phyloP scores from a whole-genome alignment of 2,797 vertebrate genomes.

The Sternarchorhynchus goeldii region DNA sequence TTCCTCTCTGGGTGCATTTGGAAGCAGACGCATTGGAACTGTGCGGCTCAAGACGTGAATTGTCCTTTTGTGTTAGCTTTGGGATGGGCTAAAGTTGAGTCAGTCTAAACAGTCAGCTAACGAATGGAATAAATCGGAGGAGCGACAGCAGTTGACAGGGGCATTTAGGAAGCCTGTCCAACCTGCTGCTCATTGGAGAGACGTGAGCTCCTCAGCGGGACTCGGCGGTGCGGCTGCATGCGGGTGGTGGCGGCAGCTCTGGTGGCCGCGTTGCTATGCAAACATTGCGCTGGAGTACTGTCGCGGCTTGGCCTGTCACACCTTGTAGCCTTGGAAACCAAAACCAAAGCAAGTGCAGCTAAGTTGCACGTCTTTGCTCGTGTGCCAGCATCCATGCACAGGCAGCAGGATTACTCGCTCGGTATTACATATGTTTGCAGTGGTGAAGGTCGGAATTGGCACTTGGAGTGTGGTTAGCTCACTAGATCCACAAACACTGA shows the following conservation, averaged over 20 bases:
- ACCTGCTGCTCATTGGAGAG: slow-evolving; percentile 21
- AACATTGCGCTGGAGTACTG: slow-evolving; percentile 23
- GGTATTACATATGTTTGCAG: slow-evolving; percentile 11
- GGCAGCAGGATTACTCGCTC: slow-evolving; percentile 29
- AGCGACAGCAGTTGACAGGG: neutral
- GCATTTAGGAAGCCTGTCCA: neutral
- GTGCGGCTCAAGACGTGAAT: slow-evolving; percentile 14
- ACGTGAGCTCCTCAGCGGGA: slow-evolving; percentile 4
- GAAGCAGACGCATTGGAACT: neutral
- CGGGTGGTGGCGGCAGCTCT: neutral
- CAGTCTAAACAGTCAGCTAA: neutral
- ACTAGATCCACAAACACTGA: slow-evolving; percentile 30
- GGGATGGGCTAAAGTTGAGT: neutral
- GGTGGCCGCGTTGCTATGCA: slow-evolving; percentile 23
- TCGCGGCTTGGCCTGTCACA: slow-evolving; percentile 33
- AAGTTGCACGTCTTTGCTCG: slow-evolving; percentile 3
- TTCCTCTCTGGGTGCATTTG: slow-evolving; percentile 15
- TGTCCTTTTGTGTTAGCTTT: slow-evolving; percentile 7
- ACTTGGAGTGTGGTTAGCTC: slow-evolving; percentile 30
- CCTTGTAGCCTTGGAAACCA: slow-evolving; percentile 42
- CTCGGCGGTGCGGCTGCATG: slow-evolving; percentile 15
- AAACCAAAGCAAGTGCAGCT: slow-evolving; percentile 38
- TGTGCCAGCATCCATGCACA: slow-evolving; percentile 15
- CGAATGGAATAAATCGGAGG: slow-evolving; percentile 6
- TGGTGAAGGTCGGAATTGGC: slow-evolving; percentile 31